Evolutionary conservation across 2,797 vertebrate genomes (phyloP).

Genomic region (Aphelocoma californica): DNA sequence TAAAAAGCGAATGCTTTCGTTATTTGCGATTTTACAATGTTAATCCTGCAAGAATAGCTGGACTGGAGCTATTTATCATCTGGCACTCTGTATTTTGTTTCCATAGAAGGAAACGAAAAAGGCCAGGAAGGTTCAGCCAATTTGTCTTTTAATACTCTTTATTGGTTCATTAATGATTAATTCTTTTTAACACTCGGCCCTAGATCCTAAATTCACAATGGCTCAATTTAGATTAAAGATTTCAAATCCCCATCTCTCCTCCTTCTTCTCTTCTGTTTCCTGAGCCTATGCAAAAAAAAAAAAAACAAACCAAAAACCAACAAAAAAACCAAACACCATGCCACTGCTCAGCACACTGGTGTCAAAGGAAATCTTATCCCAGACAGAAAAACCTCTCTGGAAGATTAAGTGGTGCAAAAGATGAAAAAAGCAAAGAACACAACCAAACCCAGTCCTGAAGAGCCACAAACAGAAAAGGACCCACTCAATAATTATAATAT

Average conservation of each 20-base stretch:
- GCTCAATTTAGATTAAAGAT: constrained; percentile 47
- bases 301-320: neutral
- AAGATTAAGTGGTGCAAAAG: neutral
- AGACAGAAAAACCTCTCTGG: neutral
- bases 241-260: constrained; percentile 7
- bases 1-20: neutral
- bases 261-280: neutral
- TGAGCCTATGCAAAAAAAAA: neutral
- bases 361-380: constrained; percentile 17
- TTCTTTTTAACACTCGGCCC: constrained; percentile 62
- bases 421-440: neutral
- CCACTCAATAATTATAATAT: neutral
- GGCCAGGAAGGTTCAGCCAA: constrained; percentile 64
- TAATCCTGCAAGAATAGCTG: constrained; percentile 27
- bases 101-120: constrained; percentile 45
- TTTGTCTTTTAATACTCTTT: constrained; percentile 69
- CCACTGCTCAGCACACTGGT: neutral
- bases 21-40: neutral
- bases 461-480: neutral
- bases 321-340: neutral
- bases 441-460: neutral
- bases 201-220: constrained; percentile 64
- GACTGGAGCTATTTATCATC: constrained; percentile 41
- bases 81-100: constrained; percentile 43
- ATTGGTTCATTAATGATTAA: constrained; percentile 71